Base-by-base conservation (phyloP, 2,113 vertebrate species). In the Prunella himalayana region DNA sequence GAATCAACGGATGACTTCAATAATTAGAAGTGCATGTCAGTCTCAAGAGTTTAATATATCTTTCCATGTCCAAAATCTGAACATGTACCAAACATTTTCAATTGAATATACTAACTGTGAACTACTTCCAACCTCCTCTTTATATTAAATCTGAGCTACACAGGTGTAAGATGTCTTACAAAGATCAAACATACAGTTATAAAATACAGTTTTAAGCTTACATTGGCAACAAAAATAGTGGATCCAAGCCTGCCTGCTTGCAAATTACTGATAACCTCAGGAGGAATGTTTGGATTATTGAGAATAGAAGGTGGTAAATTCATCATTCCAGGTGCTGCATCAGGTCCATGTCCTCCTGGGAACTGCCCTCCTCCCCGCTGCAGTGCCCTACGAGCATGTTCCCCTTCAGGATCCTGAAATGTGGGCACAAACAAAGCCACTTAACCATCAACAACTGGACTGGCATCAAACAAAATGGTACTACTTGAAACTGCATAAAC, bases 211-310 rank as follows among this genome's bases (percentile, higher is more conserved):
- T 82, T 97, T 88, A 94, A 95, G 93, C 99, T 99, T 97, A 99
- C 99, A 95, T 99, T 99, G 90, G 99, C 99, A 81, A 99, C 99
- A 98, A 99, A 99, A 95, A 99, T 99, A 2, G 99, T 99, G 88
- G 98, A 98, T 51, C 99, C 99, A 60, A 99, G 98, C 70, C 99
- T 98, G 60, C 99, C 99, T n/a, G 98, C 98, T 97, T 99, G 99
- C 94, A 99, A 98, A 42, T 98, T 99, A 91, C 97, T 99, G 96
- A 99, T 99, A 96, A 99, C 98, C 35, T 99, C 99, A 54, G 98
- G 99, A 94, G 99, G 99, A 97, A 99, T 99, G 94, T 99, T 99
- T 71, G 99, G 99, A 96, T 99, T 99, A 98, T 99, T 99, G 88
- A 99, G 97, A 91, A 99, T 99, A 89, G 99, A 99, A 68, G 98